Evolutionary conservation across 35 echinoderm and acorn worm genomes (phyloP).

Genomic region (Ptychodera flava): DNA sequence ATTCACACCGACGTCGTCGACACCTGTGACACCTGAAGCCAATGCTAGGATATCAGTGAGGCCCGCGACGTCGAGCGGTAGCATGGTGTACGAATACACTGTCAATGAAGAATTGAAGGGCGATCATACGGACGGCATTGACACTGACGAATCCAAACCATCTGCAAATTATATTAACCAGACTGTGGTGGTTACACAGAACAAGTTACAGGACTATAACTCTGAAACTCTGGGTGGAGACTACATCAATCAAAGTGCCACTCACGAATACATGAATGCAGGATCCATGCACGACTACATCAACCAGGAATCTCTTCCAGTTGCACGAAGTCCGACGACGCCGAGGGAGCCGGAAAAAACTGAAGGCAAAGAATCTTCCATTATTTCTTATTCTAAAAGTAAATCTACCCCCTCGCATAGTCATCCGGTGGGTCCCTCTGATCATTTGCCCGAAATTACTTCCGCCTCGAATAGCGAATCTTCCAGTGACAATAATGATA

Average conservation of each 20-base stretch:
- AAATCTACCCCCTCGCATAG: not conserved
- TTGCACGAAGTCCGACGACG: not conserved
- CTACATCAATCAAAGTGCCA: not conserved
- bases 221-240: not conserved
- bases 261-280: not conserved
- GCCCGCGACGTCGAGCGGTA: slow-evolving; percentile 76
- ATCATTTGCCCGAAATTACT: not conserved
- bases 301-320: not conserved
- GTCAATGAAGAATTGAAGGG: slow-evolving; percentile 36
- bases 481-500: slow-evolving; percentile 1
- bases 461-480: not conserved
- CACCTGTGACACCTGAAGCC: slow-evolving; percentile 83
- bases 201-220: not conserved
- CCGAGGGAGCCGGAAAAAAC: not conserved
- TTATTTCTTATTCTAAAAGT: not conserved
- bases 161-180: not conserved
- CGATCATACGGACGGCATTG: not conserved
- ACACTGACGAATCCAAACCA: not conserved
- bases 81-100: slow-evolving; percentile 84
- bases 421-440: not conserved
- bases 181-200: not conserved
- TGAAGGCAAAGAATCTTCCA: not conserved
- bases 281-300: not conserved
- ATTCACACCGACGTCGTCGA: slow-evolving; percentile 58
- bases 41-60: slow-evolving; percentile 92